These are phyloP conservation scores for Neodiprion pinetum DNA, from an alignment of 1,140 invertebrate genomes.

Conservation along the genomic window DNA sequence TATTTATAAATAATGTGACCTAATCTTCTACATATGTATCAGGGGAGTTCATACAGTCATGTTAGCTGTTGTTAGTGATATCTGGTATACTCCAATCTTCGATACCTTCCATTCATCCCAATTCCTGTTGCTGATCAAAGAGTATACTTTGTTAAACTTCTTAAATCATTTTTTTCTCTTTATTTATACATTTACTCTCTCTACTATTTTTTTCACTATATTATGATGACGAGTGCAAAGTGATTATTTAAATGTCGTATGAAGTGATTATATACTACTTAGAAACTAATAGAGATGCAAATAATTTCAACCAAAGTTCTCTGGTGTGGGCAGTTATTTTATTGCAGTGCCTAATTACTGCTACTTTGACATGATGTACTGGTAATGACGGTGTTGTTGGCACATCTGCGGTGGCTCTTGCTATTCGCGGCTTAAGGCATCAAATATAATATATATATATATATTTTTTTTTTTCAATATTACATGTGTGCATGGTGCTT, in stretches of 20 bases:
- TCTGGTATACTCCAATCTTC: background rate
- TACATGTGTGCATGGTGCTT: slow-evolving; percentile 55
- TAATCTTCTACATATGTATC: no score
- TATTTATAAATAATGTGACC: background rate
- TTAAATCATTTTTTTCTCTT: background rate
- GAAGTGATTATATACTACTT: slow-evolving; percentile 4
- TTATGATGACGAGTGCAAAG: background rate
- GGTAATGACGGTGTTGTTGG: slow-evolving; percentile 42
- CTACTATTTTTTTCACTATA: background rate
- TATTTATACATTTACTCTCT: background rate
- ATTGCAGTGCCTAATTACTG: slow-evolving; percentile 5
- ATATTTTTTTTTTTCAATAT: slow-evolving; percentile 12
- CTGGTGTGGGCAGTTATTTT: slow-evolving; percentile 1
- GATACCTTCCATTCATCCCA: background rate
- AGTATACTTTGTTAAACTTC: background rate
- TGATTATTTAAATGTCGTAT: slow-evolving; percentile 8
- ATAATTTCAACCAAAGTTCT: background rate
- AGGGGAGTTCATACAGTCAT: no score
- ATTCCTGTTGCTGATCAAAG: background rate
- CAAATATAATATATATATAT: slow-evolving; percentile 36
- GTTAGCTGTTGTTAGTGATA: background rate
- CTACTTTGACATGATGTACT: slow-evolving; percentile 33
- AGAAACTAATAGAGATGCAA: slow-evolving; percentile 5
- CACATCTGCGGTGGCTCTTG: slow-evolving; percentile 42
- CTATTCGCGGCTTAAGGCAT: slow-evolving; percentile 51